Evolutionary conservation across 2,888 invertebrate species (phyloP).

Genomic region (Drosophila basisetae): DNA sequence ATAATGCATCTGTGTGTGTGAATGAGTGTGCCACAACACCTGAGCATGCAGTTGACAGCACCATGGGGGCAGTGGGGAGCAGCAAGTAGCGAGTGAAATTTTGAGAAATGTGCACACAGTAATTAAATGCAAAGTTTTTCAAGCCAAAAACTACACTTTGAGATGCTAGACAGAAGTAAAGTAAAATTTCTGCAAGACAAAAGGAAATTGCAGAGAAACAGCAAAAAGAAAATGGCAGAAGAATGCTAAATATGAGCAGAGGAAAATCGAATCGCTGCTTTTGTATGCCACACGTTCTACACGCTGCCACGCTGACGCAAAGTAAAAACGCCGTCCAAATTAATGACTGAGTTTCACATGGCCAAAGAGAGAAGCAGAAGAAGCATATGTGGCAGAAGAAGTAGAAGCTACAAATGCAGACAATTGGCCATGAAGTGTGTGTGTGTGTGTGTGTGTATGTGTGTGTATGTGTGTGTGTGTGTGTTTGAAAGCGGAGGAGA

Average conservation of each 20-base stretch:
- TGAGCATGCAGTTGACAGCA: constrained; percentile 46
- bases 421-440: constrained; percentile 70
- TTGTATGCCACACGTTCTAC: constrained; percentile 19
- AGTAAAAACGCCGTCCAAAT: constrained; percentile 69
- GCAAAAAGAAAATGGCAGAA: constrained; percentile 3
- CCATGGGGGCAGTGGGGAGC: background rate
- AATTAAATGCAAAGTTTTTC: constrained; percentile 74
- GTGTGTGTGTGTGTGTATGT: constrained; percentile 22
- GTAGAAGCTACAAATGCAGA: constrained; percentile 47
- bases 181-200: constrained; percentile 75
- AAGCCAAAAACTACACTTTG: constrained; percentile 40
- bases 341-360: constrained; percentile 78
- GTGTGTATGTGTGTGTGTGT: constrained; percentile 24
- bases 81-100: constrained; percentile 53
- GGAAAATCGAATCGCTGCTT: constrained; percentile 1
- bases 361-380: constrained; percentile 16
- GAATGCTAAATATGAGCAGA: constrained; percentile 74
- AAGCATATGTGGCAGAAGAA: constrained; percentile 1
- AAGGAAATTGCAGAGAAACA: constrained; percentile 49
- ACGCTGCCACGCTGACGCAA: constrained; percentile 33
- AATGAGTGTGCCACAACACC: constrained; percentile 54
- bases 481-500: constrained; percentile 63
- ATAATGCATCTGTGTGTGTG: constrained; percentile 50
- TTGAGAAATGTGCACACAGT: constrained; percentile 74
- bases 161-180: constrained; percentile 64